These are phyloP conservation scores for Rostratula benghalensis DNA, from an alignment of 2,113 vertebrate genomes.

Conservation along the genomic window DNA sequence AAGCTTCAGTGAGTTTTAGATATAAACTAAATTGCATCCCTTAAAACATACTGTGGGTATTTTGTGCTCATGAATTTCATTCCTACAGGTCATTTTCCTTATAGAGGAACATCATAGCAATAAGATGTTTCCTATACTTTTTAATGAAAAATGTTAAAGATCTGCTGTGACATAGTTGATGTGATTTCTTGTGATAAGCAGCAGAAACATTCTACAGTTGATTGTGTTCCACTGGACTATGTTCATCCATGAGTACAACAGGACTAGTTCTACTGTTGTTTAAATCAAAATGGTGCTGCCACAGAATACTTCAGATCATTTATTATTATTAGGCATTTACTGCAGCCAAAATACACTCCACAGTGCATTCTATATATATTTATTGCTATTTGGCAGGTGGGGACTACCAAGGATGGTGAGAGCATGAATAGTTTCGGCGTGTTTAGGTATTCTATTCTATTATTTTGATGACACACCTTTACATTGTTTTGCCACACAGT, in stretches of 20 bases:
- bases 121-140: neutral
- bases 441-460: neutral
- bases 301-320: neutral
- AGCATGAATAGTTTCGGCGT: neutral
- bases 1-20: neutral
- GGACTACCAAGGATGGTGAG: neutral
- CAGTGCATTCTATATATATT: neutral
- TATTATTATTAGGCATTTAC: neutral
- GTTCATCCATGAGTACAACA: neutral
- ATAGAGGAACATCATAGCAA: neutral
- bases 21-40: neutral
- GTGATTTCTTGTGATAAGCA: neutral
- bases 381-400: neutral
- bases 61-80: neutral
- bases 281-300: neutral
- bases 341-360: neutral
- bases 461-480: neutral
- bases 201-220: neutral
- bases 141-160: neutral
- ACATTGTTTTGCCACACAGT: neutral
- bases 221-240: neutral
- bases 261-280: neutral
- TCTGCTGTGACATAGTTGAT: neutral
- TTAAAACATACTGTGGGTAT: neutral
- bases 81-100: neutral